A percentile compares a stretch with the other conserved stretches of the same genome.
phyloP scores from a whole-genome alignment of 2,888 invertebrate species.

The Mayetiola destructor region DNA sequence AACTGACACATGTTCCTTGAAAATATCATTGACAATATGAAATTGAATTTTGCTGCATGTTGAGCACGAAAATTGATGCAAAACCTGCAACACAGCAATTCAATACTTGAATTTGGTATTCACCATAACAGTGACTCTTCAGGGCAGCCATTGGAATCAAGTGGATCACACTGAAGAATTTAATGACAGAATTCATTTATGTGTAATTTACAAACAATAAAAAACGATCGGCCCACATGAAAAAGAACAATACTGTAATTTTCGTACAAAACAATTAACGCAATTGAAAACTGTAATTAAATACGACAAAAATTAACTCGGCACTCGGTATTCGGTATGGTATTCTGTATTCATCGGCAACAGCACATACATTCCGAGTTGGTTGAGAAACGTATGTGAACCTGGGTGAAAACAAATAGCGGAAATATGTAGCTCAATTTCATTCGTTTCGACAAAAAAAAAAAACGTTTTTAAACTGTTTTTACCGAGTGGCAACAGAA shows the following conservation, averaged over 20 bases:
- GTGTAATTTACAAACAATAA: background rate
- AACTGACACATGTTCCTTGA: too few relatives aligned
- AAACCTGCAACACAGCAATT: too few relatives aligned
- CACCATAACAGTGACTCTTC: too few relatives aligned
- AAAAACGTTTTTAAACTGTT: too few relatives aligned
- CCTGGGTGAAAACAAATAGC: background rate
- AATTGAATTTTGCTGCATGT: too few relatives aligned
- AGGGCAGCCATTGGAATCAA: too few relatives aligned
- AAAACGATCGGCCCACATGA: background rate
- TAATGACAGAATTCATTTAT: background rate
- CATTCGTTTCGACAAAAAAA: conserved; percentile 3
- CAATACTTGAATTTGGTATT: too few relatives aligned
- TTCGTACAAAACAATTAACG: conserved; percentile 3
- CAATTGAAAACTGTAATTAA: background rate
- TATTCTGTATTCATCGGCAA: too few relatives aligned
- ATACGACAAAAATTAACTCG: background rate
- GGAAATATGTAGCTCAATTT: conserved; percentile 1
- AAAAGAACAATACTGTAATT: background rate
- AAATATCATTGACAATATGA: too few relatives aligned
- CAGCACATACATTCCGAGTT: background rate
- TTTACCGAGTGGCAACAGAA: too few relatives aligned
- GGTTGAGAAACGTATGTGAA: background rate
- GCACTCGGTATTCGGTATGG: too few relatives aligned
- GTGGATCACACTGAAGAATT: background rate
- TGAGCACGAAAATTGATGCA: too few relatives aligned